phyloP scores from a whole-genome alignment of 2,113 vertebrate species.

The Larimichthys crocea region DNA sequence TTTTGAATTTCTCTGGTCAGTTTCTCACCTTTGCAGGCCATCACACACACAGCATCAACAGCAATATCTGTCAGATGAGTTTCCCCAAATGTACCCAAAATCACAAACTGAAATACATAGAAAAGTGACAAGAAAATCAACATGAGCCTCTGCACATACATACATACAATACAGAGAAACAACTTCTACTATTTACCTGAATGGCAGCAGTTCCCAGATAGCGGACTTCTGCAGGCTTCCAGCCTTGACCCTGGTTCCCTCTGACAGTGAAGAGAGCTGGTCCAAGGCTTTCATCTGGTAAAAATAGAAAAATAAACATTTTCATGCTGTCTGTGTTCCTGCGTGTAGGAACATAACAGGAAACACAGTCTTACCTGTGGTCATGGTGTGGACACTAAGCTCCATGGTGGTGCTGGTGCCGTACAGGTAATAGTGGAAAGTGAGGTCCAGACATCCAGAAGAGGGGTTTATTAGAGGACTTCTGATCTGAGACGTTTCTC shows the following conservation, averaged over 20 bases:
- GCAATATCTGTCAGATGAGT: slow-evolving; percentile 84
- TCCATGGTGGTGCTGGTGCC: slow-evolving; percentile 80
- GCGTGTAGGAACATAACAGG: background rate
- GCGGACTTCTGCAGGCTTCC: slow-evolving; percentile 73
- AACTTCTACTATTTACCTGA: slow-evolving; percentile 65
- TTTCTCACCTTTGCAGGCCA: slow-evolving; percentile 81
- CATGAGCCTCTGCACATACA: background rate
- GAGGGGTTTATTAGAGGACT: slow-evolving; percentile 73
- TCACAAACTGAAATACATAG: slow-evolving; percentile 82
- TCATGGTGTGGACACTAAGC: slow-evolving; percentile 75
- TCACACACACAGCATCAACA: slow-evolving; percentile 85
- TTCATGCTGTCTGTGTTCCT: background rate
- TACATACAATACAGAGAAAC: background rate
- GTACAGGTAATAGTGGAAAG: slow-evolving; percentile 84
- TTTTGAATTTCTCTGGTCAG: background rate
- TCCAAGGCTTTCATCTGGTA: slow-evolving; percentile 70
- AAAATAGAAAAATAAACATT: background rate
- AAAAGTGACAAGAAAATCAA: background rate
- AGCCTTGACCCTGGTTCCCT: slow-evolving; percentile 80
- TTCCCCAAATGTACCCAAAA: slow-evolving; percentile 84
- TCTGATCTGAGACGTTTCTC: slow-evolving; percentile 70
- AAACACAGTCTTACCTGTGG: slow-evolving; percentile 63
- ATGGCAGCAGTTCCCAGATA: slow-evolving; percentile 60
- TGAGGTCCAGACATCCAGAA: slow-evolving; percentile 83
- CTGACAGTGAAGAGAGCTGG: slow-evolving; percentile 67